Conservation (phyloP, 2,797 vertebrate genomes). For the Bradypus variegatus region DNA sequence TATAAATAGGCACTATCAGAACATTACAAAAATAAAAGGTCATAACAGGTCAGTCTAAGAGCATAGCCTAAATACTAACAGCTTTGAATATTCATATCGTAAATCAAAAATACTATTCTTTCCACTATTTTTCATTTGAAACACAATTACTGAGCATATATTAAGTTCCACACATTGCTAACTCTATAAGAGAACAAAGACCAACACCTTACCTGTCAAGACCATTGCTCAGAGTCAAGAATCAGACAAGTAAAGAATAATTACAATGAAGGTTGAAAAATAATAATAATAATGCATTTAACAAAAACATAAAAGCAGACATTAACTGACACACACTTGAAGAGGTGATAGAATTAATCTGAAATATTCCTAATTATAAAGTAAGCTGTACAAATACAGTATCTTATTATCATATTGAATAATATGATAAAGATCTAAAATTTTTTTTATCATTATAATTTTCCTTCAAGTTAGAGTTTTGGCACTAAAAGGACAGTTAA, state of each 20-base stretch:
- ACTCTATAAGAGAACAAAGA: background rate
- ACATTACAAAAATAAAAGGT: background rate
- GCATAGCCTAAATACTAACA: background rate
- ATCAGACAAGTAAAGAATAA: background rate
- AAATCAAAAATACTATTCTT: constrained; percentile 4
- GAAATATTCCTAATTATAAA: constrained; percentile 10
- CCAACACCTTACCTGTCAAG: background rate
- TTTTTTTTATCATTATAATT: background rate
- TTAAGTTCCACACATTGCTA: background rate
- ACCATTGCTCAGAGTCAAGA: background rate
- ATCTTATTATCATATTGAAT: background rate
- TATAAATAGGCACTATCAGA: constrained; percentile 4
- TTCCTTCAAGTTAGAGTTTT: background rate
- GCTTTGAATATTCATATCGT: background rate
- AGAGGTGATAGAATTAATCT: background rate
- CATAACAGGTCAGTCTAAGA: background rate
- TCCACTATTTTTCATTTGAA: constrained; percentile 18
- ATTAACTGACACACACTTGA: constrained; percentile 1
- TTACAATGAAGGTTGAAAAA: constrained; percentile 17
- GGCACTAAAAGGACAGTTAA: background rate
- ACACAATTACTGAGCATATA: background rate
- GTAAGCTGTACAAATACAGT: background rate
- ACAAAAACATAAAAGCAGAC: background rate
- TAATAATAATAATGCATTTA: constrained; percentile 5
- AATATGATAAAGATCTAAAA: constrained; percentile 11